A percentile compares a stretch with the other conserved stretches of the same genome.
phyloP scores from a whole-genome alignment of 2,113 vertebrate species.

The Prionailurus bengalensis region DNA sequence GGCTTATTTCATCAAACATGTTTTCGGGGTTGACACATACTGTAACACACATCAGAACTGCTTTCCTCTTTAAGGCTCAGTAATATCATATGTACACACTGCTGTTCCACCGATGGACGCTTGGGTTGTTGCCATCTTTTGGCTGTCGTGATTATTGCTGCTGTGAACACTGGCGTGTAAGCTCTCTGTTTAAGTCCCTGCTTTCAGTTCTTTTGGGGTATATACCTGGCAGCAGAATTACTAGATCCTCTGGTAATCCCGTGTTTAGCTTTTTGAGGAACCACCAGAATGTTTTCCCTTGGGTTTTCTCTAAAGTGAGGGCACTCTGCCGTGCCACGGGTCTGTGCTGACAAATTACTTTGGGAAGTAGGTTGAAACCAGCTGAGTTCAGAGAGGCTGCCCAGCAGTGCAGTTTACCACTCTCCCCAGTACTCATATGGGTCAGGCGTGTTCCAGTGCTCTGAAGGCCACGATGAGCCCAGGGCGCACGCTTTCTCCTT shows the following conservation, averaged over 20 bases:
- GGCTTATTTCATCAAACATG: not conserved
- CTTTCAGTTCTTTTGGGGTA: not conserved
- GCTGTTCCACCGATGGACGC: not conserved
- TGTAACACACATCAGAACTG: not conserved
- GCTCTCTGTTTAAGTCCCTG: not conserved
- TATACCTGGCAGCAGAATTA: not conserved
- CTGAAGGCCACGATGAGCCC: not conserved
- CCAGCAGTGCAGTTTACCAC: not conserved
- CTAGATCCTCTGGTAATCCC: not conserved
- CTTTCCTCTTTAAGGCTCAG: not conserved
- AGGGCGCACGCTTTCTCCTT: not conserved
- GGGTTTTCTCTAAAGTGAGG: not conserved
- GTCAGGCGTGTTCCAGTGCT: not conserved
- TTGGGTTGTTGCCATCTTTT: not conserved
- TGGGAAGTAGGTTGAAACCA: not conserved
- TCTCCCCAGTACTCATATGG: not conserved
- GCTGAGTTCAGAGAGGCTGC: not conserved
- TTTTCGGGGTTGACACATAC: not conserved
- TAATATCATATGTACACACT: not conserved
- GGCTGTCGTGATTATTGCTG: not conserved
- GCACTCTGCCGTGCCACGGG: not conserved
- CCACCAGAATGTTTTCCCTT: not conserved
- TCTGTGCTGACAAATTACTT: not conserved
- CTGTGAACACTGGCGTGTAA: not conserved
- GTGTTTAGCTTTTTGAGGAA: not conserved